phyloP scores from a whole-genome alignment of 1,140 invertebrate species.

The Bombus difficillimus region DNA sequence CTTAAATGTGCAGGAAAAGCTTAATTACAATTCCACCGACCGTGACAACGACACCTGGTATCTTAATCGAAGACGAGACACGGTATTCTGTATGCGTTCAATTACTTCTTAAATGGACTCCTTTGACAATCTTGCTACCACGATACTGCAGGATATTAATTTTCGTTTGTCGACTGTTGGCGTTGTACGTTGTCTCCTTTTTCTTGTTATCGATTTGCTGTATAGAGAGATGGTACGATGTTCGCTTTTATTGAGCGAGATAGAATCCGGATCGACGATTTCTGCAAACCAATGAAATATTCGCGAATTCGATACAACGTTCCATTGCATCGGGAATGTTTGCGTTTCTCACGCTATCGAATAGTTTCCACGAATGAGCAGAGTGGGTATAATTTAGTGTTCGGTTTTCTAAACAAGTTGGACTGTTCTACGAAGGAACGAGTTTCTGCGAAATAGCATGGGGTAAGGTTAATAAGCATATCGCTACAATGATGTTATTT shows the following conservation, averaged over 20 bases:
- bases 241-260: background rate
- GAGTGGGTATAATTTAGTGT: background rate
- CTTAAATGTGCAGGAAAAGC: slow-evolving; percentile 31
- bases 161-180: background rate
- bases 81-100: background rate
- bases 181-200: background rate
- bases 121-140: background rate
- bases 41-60: background rate
- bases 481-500: background rate
- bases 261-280: background rate
- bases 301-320: background rate
- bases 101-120: background rate
- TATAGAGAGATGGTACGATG: background rate
- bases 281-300: background rate
- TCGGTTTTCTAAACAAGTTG: background rate
- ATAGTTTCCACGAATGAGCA: slow-evolving; percentile 6
- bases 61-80: background rate
- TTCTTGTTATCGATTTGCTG: background rate
- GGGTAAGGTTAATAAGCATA: background rate
- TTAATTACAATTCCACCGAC: slow-evolving; percentile 38
- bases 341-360: slow-evolving; percentile 23
- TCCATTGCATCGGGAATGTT: background rate
- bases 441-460: background rate
- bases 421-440: background rate
- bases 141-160: background rate